phyloP scores from a whole-genome alignment of 2,113 vertebrate species.

The Odocoileus hemionus region DNA sequence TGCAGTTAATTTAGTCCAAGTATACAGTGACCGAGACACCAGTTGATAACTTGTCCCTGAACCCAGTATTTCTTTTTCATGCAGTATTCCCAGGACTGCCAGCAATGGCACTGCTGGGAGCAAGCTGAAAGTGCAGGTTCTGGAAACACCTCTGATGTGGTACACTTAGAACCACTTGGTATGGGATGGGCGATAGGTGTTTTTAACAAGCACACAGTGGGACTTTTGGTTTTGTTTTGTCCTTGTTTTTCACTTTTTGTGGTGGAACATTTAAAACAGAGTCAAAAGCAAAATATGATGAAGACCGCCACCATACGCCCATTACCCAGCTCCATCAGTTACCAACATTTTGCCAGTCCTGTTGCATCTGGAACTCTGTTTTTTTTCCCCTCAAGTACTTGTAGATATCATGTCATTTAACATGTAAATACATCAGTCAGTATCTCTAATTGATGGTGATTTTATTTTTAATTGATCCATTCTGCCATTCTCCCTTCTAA shows the following conservation, averaged over 20 bases:
- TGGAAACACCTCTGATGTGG: no score
- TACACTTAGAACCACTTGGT: background rate
- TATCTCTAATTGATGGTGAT: background rate
- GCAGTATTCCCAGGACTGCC: background rate
- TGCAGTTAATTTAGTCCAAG: background rate
- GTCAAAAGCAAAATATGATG: background rate
- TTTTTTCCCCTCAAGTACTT: background rate
- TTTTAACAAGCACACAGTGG: background rate
- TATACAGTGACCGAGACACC: background rate
- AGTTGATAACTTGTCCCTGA: accelerated
- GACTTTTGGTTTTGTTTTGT: background rate
- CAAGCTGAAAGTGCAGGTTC: no score
- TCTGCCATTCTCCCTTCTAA: background rate
- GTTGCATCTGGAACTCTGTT: background rate
- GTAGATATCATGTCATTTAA: background rate
- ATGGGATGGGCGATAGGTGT: no score
- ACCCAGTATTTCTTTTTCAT: background rate
- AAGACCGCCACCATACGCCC: background rate
- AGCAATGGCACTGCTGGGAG: background rate
- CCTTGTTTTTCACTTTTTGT: background rate
- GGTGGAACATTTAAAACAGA: background rate
- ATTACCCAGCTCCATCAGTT: no score
- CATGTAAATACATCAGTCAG: background rate
- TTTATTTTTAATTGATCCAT: background rate
- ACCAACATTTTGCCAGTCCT: background rate